Percentiles rank a stretch among this genome's conserved stretches.
phyloP scores from a whole-genome alignment of 2,888 invertebrate genomes.

The Leucozona laternaria region DNA sequence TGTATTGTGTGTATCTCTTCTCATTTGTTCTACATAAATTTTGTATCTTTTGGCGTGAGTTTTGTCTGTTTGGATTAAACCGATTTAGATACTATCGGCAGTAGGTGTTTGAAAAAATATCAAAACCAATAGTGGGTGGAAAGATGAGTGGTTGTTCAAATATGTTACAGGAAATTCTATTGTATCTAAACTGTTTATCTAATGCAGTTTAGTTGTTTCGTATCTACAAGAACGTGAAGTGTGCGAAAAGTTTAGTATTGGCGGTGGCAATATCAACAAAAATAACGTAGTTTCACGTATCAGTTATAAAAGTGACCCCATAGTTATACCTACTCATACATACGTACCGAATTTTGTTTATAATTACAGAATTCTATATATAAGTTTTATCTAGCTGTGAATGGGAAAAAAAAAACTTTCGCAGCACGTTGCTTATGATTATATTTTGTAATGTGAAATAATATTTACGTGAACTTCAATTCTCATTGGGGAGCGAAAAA shows the following conservation, averaged over 20 bases:
- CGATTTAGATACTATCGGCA: not conserved
- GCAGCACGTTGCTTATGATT: conserved; percentile 21
- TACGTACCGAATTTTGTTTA: conserved; percentile 2
- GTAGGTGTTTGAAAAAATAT: conserved; percentile 49
- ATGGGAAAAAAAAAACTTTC: conserved; percentile 35
- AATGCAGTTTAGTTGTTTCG: conserved; percentile 9
- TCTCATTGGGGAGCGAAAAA: not conserved
- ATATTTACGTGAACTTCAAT: conserved; percentile 23
- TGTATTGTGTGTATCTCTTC: conserved; percentile 4
- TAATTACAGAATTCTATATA: not conserved
- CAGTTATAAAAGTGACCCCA: conserved; percentile 2
- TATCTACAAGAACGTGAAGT: not conserved
- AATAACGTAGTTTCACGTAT: conserved; percentile 32
- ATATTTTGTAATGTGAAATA: conserved; percentile 21
- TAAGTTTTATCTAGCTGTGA: not conserved
- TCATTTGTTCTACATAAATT: conserved; percentile 21
- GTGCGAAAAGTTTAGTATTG: conserved; percentile 12
- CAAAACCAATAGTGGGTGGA: conserved; percentile 28
- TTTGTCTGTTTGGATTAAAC: not conserved
- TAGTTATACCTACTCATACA: too few relatives aligned
- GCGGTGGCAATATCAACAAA: not conserved
- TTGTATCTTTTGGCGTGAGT: conserved; percentile 19
- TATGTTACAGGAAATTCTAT: conserved; percentile 29
- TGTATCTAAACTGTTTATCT: conserved; percentile 24
- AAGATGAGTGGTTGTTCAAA: conserved; percentile 5